phyloP scores from a whole-genome alignment of 2,797 vertebrate species.

The Xiphophorus birchmanni region DNA sequence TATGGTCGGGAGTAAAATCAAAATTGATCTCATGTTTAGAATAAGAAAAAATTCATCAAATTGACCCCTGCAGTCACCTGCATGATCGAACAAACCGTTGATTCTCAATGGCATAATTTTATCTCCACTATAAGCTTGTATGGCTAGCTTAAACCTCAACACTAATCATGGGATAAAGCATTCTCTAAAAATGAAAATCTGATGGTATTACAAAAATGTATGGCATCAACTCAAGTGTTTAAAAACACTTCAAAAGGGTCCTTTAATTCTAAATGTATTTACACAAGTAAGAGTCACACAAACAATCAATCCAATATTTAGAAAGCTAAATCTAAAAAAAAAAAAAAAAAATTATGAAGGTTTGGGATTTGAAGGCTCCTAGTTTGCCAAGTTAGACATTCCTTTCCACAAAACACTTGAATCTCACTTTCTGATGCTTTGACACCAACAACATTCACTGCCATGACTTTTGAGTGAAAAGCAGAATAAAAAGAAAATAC shows the following conservation, averaged over 20 bases:
- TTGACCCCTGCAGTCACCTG: not conserved
- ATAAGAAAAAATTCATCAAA: not conserved
- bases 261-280: constrained; percentile 2
- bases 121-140: not conserved
- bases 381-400: not conserved
- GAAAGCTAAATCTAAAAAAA: not conserved
- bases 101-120: not conserved
- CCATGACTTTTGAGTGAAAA: not conserved
- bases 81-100: not conserved
- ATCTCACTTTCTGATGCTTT: not conserved
- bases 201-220: not conserved
- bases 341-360: not conserved
- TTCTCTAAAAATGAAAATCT: not conserved
- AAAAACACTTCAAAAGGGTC: not conserved
- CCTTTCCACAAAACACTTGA: not conserved
- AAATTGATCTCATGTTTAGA: not conserved
- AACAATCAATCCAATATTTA: not conserved
- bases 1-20: not conserved
- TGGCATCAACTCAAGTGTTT: not conserved
- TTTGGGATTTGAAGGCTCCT: not conserved
- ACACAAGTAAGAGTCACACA: not conserved
- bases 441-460: not conserved
- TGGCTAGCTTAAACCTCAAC: not conserved
- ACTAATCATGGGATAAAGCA: not conserved
- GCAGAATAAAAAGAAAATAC: not conserved